A percentile compares a stretch with the other conserved stretches of the same genome.
Conservation (phyloP, 2,797 vertebrate genomes). For the Lagocephalus sceleratus region DNA sequence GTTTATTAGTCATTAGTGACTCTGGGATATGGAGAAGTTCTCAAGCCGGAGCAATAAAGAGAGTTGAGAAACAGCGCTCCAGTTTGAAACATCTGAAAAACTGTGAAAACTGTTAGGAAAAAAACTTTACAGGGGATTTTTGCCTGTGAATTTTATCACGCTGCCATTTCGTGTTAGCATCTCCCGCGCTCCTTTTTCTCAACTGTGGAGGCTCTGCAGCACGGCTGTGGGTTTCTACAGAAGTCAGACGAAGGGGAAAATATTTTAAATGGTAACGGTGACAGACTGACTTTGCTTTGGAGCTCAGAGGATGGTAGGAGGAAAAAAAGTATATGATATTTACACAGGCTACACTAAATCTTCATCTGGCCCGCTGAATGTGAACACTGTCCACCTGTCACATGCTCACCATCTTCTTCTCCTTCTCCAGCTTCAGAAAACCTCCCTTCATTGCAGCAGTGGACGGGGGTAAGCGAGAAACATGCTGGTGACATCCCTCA, state of each 20-base stretch:
- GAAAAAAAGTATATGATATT: constrained; percentile 42
- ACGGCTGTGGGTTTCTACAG: constrained; percentile 16
- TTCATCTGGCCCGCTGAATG: constrained; percentile 52
- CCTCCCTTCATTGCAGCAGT: no score
- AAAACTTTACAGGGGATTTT: background rate
- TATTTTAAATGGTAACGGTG: constrained; percentile 31
- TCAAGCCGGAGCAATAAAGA: no score
- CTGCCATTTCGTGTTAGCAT: constrained; percentile 33
- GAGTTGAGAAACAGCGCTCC: no score
- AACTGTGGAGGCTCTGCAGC: constrained; percentile 23
- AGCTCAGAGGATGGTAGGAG: constrained; percentile 38
- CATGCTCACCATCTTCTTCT: background rate
- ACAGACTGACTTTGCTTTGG: constrained; percentile 16
- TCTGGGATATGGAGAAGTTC: background rate
- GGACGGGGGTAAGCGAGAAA: no score
- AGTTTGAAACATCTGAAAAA: no score
- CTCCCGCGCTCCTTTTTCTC: constrained; percentile 5
- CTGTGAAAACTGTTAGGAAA: no score
- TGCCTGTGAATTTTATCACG: constrained; percentile 17
- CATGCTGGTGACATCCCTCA: no score
- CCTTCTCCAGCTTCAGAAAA: no score
- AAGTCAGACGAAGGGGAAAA: constrained; percentile 46
- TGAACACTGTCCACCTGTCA: constrained; percentile 25
- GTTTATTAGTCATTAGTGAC: no score
- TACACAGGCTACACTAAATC: constrained; percentile 9